Base-by-base conservation (phyloP, 2,113 vertebrate genomes). In the Silurus meridionalis region DNA sequence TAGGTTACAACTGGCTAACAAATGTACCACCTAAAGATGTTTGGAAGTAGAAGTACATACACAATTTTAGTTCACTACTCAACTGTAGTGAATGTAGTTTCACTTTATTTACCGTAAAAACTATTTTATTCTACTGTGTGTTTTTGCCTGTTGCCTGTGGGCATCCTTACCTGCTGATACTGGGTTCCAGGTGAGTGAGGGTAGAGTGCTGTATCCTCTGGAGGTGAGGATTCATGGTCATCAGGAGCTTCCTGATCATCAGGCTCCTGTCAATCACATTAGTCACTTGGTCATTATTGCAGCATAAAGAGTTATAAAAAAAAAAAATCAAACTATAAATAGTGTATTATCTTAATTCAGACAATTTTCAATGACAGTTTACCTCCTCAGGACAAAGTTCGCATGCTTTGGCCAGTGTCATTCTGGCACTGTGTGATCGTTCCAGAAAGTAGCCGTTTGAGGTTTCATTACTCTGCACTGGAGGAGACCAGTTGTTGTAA, bases 381-480 rank as follows among this genome's bases (percentile, higher is more conserved):
- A 99, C 98, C 97, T 99, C 98, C 90, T 99, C 98, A 37, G 98
- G 98, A 92, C 98, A 99, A 87, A 99, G 97, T 90, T 99, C 98
- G 93, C 98, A 99, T 94, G 98, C 98, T 95, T 99, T 99, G 93
- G 97, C 97, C 90, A 99, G 96, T 61, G 98, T 99, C 97, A 99
- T 98, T 88, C 98, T 96, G 85, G 98, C 98, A 90, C 98, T 99
- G 95, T 99, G 98, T 0, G 98, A 99, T 87, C 98, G 96, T 93
- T 99, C 98, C 90, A 99, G 95, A 94, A 99, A 99, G 92, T 99
- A 99, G 92, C 98, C 98, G 88, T 99, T 99, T 89, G 98, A 99
- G 64, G 98, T 99, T 94, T 99, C 98, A 87, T 99, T 99, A 95
- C 98, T 99, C 93, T 99, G 98, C 57, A 99, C 97, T 0, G 98